Evolutionary conservation across 2,888 invertebrate genomes (phyloP), one percentile per base, ranked within the genome.

Genomic region (Parnassius glacialis): DNA sequence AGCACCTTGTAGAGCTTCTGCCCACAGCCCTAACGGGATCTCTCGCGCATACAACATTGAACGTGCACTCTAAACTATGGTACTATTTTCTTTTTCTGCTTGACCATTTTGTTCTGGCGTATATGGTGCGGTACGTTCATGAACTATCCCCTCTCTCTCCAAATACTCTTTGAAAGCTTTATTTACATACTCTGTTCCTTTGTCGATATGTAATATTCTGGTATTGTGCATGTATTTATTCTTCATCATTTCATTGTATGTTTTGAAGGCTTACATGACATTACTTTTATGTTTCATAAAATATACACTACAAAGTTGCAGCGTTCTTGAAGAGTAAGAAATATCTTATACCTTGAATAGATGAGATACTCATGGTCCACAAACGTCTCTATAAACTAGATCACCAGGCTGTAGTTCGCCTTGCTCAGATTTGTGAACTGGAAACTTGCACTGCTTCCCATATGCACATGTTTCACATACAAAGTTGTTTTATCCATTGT

Each of bases 31-130:
- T 5, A 64, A 7, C 44, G 66, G 16, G 2, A 62, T 43, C 60
- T 62, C 56, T 10, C 78, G 48, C 0, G 69, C 70, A 69, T 74
- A 68, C 1, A 75, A 50, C 75, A 76, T 74, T 0, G 74, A 67
- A 1, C 70, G 60, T 9, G 74, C 71, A 63, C 65, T 71, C 41
- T 75, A 74, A 16, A 77, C 70, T 2, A 80, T 69, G 0, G 78
- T 78, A 0, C 80, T 52, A 1, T 69, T 71, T 45, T 80, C 78
- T 12, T 80, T 56, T 52, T 80, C 74, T 60, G 70, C 72, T 9
- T 2, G 1, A 73, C 76, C 76, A 65, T 77, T 78, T 60, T 76
- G 76, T 59, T 79, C 64, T 1, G 75, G 74, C 0, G 74, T 73
- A 41, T 77, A 77, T 0, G 74, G 72, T 1, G 71, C 41, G 16